Base-by-base conservation (phyloP, 2,888 invertebrate genomes). In the Arctia plantaginis region DNA sequence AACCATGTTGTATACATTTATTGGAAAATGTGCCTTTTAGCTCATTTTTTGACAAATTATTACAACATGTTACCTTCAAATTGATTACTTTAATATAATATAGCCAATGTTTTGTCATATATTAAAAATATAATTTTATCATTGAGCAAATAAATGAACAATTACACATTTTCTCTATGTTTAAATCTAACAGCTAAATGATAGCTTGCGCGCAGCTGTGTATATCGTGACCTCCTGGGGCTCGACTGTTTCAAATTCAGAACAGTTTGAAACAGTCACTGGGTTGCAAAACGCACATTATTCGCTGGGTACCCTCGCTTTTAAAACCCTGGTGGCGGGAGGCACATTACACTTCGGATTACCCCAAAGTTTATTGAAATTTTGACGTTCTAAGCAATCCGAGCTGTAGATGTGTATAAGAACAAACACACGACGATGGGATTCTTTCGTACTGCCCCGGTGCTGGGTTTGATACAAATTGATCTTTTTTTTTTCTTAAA, bases 141-240 rank as follows among this genome's bases (percentile, higher is more conserved):
- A 70, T 76, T 73, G 44, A 47, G 30, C 62, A 72, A 74, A 44
- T 67, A 69, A 68, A 68, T 33, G 62, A 12, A 18, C 47, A 51
- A 73, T 55, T 30, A 59, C 71, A 73, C 74, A 44, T 44, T 75
- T 77, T 47, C 66, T 83, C 30, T 69, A 74, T 82, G 80, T 87
- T 83, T 90, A 82, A 90, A 91, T 91, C 89, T 93, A 94, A 94
- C 94, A 93, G 94, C 93, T 93, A 92, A 92, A 92, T 89, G 85
- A 88, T 92, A 92, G 94, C 92, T 94, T 93, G 90, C 91, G 94
- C 94, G 94, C 94, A 92, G 93, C 94, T 94, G 94, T 95, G 95
- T 94, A 91, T 90, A 91, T 90, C 94, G 94, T 95, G 88, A 91
- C 92, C 91, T 92, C 80, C 89, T 94, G 94, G 95, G 95, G 94